A percentile compares a stretch with the other conserved stretches of the same genome.
These are phyloP conservation scores for Tetanocera ferruginea DNA, from an alignment of 2,888 invertebrate genomes.

Conservation along the genomic window DNA sequence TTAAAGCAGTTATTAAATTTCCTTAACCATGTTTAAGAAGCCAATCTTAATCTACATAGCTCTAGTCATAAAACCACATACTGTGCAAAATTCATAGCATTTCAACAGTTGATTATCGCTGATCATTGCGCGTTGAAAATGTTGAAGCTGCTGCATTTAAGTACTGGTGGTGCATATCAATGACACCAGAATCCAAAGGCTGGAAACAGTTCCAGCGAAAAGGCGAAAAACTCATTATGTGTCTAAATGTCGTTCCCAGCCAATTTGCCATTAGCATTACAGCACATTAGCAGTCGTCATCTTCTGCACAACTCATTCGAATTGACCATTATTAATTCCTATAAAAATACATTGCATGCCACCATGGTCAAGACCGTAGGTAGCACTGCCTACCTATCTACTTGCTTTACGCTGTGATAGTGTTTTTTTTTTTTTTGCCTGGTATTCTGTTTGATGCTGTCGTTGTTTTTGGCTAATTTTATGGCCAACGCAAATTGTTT, in stretches of 20 bases:
- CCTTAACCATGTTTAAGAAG: slow-evolving; percentile 17
- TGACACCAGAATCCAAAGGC: slow-evolving; percentile 1
- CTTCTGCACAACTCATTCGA: background rate
- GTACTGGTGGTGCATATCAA: background rate
- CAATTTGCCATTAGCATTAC: slow-evolving; percentile 8
- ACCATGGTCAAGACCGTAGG: background rate
- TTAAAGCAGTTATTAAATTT: slow-evolving; percentile 29
- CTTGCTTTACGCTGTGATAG: background rate
- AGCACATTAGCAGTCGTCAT: background rate
- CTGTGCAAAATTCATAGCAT: slow-evolving; percentile 63
- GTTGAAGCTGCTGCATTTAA: background rate
- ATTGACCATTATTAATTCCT: background rate
- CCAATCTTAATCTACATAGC: slow-evolving; percentile 12
- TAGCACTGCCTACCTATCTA: background rate
- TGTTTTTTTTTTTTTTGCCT: background rate
- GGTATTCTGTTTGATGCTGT: background rate
- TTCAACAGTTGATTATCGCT: slow-evolving; percentile 62
- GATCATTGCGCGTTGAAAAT: slow-evolving; percentile 48
- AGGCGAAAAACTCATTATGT: slow-evolving; percentile 18
- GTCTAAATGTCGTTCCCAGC: slow-evolving; percentile 8
- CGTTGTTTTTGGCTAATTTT: slow-evolving; percentile 19
- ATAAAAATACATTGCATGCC: background rate
- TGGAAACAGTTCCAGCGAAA: background rate
- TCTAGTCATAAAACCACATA: slow-evolving; percentile 58
- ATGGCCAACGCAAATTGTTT: background rate